Base-by-base conservation (phyloP, 2,888 invertebrate species). In the Cosmopolites sordidus region DNA sequence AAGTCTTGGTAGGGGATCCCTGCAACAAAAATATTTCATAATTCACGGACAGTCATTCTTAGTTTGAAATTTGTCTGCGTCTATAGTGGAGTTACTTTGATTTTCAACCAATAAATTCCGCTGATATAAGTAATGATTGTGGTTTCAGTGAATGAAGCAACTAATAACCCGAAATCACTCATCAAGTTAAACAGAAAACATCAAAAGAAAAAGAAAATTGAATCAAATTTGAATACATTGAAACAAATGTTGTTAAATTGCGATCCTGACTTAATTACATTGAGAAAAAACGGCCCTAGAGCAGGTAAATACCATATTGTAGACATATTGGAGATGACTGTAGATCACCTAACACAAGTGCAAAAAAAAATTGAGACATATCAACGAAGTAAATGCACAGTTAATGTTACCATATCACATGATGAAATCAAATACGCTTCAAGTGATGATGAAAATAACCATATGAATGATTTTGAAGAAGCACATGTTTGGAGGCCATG, bases 161-260 rank as follows among this genome's bases (percentile, higher is more conserved):
- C 3, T 5, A 8, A 3, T 8, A 22, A 22, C 8, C 22, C 22
- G 22, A 3, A 22, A 22, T 22, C 22, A 22, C 4, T 22, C 4
- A 22, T 22, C 4, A 8, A 22, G 8, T 22, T 8, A 22, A 22
- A 5, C 3, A 22, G 22, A 22, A 22, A 22, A 22, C 22, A 22
- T 29, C 46, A 27, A 16, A 43, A 43, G 15, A 50, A 39, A 15
- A 43, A 48, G 16, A 22, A 50, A 45, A 16, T 58, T 1, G 54
- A 48, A 8, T 14, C 16, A 16, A 51, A 44, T 38, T 46, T 58
- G 27, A 16, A 48, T 15, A 11, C 18, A 5, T 30, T 58, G 16
- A 58, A 58, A 27, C 58, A 58, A 46, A 58, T 58, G 12, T 51
- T 58, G 27, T 16, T 58, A 22, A 58, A 58, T 29, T 58, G 58